Percentiles rank a stretch among this genome's conserved stretches.
These are phyloP conservation scores for Exocentrus adspersus DNA, from an alignment of 2,888 invertebrate genomes.

Conservation along the genomic window DNA sequence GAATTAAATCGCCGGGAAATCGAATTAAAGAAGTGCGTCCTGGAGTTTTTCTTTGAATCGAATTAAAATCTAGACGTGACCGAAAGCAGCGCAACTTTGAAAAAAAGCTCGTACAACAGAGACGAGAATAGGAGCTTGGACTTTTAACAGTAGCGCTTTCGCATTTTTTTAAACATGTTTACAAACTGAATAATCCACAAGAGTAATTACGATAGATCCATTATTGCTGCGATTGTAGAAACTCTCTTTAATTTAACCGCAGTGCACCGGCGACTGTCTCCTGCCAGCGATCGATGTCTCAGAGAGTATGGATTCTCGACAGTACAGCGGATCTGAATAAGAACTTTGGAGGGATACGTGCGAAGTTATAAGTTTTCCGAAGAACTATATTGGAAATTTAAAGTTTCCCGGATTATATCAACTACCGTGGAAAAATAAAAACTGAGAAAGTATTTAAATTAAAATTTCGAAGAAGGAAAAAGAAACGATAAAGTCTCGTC, in stretches of 20 bases:
- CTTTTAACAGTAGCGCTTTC: no score
- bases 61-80: no score
- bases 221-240: constrained; percentile 32
- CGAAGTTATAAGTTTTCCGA: background rate
- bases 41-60: background rate
- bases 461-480: no score
- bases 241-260: constrained; percentile 37
- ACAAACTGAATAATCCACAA: no score
- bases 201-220: no score
- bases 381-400: background rate
- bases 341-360: background rate
- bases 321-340: constrained; percentile 11
- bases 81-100: no score
- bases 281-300: constrained; percentile 32
- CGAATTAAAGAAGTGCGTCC: background rate
- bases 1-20: background rate
- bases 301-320: background rate
- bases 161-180: no score
- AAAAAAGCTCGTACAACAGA: no score
- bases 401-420: background rate
- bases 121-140: no score
- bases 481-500: no score
- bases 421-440: no score
- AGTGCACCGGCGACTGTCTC: constrained; percentile 34
- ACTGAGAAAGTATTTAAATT: no score